phyloP scores from a whole-genome alignment of 2,888 invertebrate genomes.

The Fragum whitleyi region DNA sequence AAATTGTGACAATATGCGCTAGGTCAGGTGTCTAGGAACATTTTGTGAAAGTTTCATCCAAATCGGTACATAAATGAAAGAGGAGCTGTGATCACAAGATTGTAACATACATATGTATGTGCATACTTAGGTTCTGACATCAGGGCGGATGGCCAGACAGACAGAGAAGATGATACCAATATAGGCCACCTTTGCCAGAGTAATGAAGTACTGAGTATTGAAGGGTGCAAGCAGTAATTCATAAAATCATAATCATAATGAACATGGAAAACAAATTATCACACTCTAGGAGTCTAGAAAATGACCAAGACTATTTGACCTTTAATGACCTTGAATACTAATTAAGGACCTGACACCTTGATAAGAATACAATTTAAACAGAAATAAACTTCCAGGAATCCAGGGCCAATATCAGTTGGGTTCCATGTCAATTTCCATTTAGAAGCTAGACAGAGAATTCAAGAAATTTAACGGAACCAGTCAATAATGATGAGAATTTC shows the following conservation, averaged over 20 bases:
- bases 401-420: conserved; percentile 37
- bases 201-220: too few species aligned
- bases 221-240: background rate
- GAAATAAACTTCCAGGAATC: conserved; percentile 49
- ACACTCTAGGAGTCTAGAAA: background rate
- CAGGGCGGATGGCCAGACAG: too few species aligned
- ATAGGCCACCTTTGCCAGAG: too few species aligned
- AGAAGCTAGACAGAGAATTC: conserved; percentile 6
- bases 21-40: too few species aligned
- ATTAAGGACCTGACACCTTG: conserved; percentile 60
- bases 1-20: too few species aligned
- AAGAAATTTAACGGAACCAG: conserved; percentile 55
- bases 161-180: too few species aligned
- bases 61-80: too few species aligned
- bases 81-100: too few species aligned
- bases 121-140: too few species aligned
- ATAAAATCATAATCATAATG: background rate
- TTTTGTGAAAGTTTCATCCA: too few species aligned
- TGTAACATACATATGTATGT: too few species aligned
- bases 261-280: background rate
- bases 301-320: conserved; percentile 36
- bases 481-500: conserved; percentile 29
- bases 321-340: conserved; percentile 41
- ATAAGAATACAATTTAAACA: conserved; percentile 59
- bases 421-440: conserved; percentile 43